Conservation (phyloP, 2,113 vertebrate species). For the Amblyornis subalaris region DNA sequence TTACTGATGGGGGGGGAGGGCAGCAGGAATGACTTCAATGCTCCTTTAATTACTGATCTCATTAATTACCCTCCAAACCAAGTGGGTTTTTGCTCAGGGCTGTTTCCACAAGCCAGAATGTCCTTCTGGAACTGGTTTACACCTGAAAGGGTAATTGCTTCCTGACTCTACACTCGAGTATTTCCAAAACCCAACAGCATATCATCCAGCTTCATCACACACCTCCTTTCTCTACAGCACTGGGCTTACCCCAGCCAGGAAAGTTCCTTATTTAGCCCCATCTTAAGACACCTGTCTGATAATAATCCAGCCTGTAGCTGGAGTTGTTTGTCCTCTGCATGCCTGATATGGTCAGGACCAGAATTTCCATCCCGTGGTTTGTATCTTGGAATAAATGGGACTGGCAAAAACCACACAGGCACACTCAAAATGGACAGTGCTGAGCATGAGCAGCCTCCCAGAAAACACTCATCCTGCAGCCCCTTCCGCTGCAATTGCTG, state of each 20-base stretch:
- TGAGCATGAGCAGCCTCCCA: background rate
- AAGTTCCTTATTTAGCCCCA: background rate
- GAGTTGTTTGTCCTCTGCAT: background rate
- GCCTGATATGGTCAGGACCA: background rate
- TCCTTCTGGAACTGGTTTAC: slow-evolving; percentile 39
- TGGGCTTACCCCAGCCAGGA: background rate
- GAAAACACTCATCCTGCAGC: background rate
- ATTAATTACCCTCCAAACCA: slow-evolving; percentile 39
- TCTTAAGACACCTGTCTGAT: background rate
- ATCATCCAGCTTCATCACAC: background rate
- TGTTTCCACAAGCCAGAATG: slow-evolving; percentile 25
- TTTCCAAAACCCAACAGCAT: background rate
- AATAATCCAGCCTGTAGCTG: background rate
- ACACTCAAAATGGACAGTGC: background rate
- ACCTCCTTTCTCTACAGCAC: background rate
- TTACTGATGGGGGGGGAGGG: background rate
- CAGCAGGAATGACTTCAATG: slow-evolving; percentile 12
- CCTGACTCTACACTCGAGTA: background rate
- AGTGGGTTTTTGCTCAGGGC: background rate
- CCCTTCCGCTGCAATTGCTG: background rate
- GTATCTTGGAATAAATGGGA: background rate
- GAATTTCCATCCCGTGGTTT: background rate
- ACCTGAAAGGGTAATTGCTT: slow-evolving; percentile 49
- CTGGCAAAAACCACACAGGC: background rate
- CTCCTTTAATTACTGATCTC: slow-evolving; percentile 34